Evolutionary conservation across 1,140 invertebrate species (phyloP), one percentile per base, ranked within the genome.

Genomic region (Neuroterus valhalla): DNA sequence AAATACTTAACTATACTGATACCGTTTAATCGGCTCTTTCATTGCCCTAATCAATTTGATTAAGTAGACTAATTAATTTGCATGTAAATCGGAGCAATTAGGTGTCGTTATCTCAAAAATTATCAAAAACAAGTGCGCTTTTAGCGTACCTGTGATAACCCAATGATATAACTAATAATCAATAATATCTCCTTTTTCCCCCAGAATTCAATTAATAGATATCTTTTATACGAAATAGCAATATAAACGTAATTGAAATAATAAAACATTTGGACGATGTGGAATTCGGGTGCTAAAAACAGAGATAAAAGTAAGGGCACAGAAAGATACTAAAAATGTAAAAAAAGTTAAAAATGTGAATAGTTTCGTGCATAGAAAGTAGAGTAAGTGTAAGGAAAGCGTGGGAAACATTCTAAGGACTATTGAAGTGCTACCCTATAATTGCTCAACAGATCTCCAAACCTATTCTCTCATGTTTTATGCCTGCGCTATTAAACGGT

Each of bases 351-450:
- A 23, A 62, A 31, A 62, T n/a, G 6, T 8, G n/a, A 31, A 26
- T 31, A 62, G 23, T 15, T 23, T 31, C 55, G 55, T 62, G 55
- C 26, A n/a, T 62, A 62, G 50, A 23, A 52, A 52, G 8, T 23
- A 23, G 23, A 15, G 48, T 11, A 21, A 19, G 55, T 38, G 1
- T 31, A 62, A 62, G n/a, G 31, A 62, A 62, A 62, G 23, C 55
- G 55, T 62, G 55, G 55, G 55, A 62, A 62, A 62, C 55, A 31
- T 62, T 62, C 55, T 15, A 62, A 31, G 31, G 26, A 55, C 52
- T 26, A 55, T 55, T 23, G 14, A 11, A 55, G 3, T 14, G 55
- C 31, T 62, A 15, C n/a, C 23, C 55, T n/a, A 14, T 62, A 62
- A 62, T 31, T 62, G 55, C 23, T 62, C 31, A 62, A 62, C 10